Evolutionary conservation across 1,140 invertebrate genomes (phyloP).

Genomic region (Papilio aristodemus): DNA sequence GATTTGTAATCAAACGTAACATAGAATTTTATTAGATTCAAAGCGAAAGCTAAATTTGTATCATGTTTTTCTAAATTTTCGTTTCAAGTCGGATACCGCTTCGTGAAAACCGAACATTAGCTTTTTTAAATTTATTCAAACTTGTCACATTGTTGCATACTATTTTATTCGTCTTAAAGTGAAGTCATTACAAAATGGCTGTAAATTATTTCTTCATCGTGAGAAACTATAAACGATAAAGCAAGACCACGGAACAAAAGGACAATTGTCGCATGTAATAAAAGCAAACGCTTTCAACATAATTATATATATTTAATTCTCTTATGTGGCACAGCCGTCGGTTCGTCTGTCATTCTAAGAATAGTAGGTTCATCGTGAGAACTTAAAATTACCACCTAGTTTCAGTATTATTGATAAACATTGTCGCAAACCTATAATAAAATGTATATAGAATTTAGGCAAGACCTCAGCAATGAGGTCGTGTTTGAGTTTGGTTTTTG

Average conservation of each 20-base stretch:
- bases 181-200: background rate
- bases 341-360: background rate
- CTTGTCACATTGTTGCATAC: too few species aligned
- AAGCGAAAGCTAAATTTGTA: too few species aligned
- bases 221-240: constrained; percentile 8
- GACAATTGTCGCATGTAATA: background rate
- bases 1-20: background rate
- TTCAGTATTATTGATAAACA: background rate
- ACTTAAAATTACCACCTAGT: background rate
- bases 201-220: background rate
- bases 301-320: background rate
- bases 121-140: too few species aligned
- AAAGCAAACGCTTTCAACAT: constrained; percentile 13
- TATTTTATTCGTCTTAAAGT: background rate
- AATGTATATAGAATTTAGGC: too few species aligned
- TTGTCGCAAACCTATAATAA: background rate
- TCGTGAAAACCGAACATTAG: too few species aligned
- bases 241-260: background rate
- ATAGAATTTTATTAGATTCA: too few species aligned
- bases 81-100: too few species aligned
- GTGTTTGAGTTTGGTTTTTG: too few species aligned
- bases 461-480: too few species aligned
- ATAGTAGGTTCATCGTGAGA: background rate
- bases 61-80: too few species aligned
- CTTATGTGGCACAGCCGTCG: background rate